Base-by-base conservation (phyloP, 2,888 invertebrate species). In the Atrina japonica region DNA sequence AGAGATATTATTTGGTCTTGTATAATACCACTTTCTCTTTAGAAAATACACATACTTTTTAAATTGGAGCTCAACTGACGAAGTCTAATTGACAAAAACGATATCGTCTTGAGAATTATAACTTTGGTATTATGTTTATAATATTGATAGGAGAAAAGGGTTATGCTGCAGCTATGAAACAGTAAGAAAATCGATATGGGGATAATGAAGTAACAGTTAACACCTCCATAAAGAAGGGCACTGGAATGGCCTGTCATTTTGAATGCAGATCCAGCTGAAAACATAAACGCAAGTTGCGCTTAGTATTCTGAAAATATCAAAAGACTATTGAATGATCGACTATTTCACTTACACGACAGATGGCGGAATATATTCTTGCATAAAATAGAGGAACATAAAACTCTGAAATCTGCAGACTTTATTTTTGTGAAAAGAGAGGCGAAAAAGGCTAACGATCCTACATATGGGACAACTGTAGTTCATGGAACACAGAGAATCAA, bases 301-400 rank as follows among this genome's bases (percentile, higher is more conserved):
- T 11, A 64, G 18, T 64, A 27, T 18, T 64, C 43, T 18, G 53
- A 64, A 21, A 65, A 53, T 41, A 64, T 73, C 11, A 65, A 58
- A 23, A 53, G 30, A 53, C 35, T 73, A 3, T 49, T 73, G 47
- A 25, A 14, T 3, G 73, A 73, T 43, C 43, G 71, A 18, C 75
- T 72, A 23, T 41, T 9, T 11, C 14, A n/a, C n/a, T 18, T 49
- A 49, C 50, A 18, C 18, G 50, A 49, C 21, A 49, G 21, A 49
- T 55, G 55, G 55, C 25, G 55, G n/a, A 55, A 7, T 41, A 14
- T 41, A 9, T 9, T 70, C 0, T 29, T 35, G 7, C 43, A 30
- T 6, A 21, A 21, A 9, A 65, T 49, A 45, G 63, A 61, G 14
- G 6, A n/a, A 14, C 18, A 56, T 3, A 63, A 27, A 35, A 21